Conservation (phyloP, 1,140 invertebrate species). For the Goniozus legneri region DNA sequence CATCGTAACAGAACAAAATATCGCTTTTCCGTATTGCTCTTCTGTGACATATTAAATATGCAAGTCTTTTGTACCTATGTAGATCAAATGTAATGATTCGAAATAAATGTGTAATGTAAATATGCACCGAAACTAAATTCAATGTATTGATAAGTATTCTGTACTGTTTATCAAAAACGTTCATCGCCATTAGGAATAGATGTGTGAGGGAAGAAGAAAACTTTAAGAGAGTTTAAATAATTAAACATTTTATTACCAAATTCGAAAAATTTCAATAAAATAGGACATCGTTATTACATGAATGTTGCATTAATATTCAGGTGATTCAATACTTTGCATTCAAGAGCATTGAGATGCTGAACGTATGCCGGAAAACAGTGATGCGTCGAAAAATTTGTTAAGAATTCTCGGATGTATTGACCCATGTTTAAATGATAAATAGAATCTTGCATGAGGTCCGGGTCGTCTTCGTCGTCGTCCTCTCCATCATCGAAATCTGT, state of each 20-base stretch:
- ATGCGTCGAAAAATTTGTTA: slow-evolving; percentile 60
- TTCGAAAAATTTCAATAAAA: slow-evolving; percentile 15
- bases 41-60: too few species aligned
- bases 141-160: slow-evolving; percentile 16
- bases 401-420: slow-evolving; percentile 61
- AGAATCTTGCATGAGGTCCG: slow-evolving; percentile 58
- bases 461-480: slow-evolving; percentile 56
- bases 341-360: slow-evolving; percentile 57
- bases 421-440: slow-evolving; percentile 61
- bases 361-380: slow-evolving; percentile 59
- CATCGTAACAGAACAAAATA: too few species aligned
- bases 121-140: slow-evolving; percentile 17
- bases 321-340: slow-evolving; percentile 50
- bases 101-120: slow-evolving; percentile 23
- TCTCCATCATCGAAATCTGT: slow-evolving; percentile 41
- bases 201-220: too few species aligned
- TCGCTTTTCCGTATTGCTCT: too few species aligned
- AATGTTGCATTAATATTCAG: slow-evolving; percentile 36
- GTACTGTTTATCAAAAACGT: background rate
- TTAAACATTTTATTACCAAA: slow-evolving; percentile 26
- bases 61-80: slow-evolving; percentile 21
- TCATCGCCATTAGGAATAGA: background rate
- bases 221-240: too few species aligned
- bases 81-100: slow-evolving; percentile 14
- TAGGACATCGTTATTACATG: slow-evolving; percentile 23